Evolutionary conservation across 2,797 vertebrate genomes (phyloP).

Genomic region (Gymnothorax javanicus): DNA sequence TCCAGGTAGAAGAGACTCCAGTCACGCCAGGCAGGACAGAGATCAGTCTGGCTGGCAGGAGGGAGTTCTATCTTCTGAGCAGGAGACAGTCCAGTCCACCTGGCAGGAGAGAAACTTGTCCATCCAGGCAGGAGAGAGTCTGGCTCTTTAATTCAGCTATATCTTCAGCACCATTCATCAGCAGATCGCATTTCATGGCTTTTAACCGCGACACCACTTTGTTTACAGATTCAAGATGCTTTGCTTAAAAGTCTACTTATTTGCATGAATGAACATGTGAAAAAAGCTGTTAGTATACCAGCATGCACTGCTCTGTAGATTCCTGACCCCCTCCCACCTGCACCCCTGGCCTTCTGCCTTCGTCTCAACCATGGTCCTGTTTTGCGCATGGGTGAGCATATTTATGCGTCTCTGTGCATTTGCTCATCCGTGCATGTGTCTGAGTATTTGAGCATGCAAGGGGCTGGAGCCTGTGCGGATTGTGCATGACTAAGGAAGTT

Average conservation of each 20-base stretch:
- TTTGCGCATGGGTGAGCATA: neutral
- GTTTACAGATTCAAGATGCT: conserved; percentile 53
- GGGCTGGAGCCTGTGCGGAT: neutral
- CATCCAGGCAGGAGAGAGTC: neutral
- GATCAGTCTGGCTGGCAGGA: neutral
- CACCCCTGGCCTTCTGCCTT: neutral
- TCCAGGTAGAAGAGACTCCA: too few species aligned
- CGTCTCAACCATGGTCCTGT: neutral
- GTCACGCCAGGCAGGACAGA: too few species aligned
- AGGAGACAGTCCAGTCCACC: too few species aligned
- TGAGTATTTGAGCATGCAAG: conserved; percentile 32
- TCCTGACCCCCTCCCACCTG: neutral
- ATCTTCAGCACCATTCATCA: conserved; percentile 49
- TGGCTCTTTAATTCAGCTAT: conserved; percentile 41
- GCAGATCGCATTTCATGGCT: conserved; percentile 63
- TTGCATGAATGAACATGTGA: conserved; percentile 63
- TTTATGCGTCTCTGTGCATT: neutral
- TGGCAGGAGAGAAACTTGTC: too few species aligned
- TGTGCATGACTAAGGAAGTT: conserved; percentile 20
- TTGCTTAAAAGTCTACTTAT: conserved; percentile 61
- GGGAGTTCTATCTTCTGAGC: neutral
- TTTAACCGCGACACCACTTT: conserved; percentile 61
- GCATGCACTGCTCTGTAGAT: conserved; percentile 44
- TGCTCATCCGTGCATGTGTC: neutral
- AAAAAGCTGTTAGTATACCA: conserved; percentile 60